phyloP scores from a whole-genome alignment of 2,888 invertebrate species.

The Drosophila conformis region DNA sequence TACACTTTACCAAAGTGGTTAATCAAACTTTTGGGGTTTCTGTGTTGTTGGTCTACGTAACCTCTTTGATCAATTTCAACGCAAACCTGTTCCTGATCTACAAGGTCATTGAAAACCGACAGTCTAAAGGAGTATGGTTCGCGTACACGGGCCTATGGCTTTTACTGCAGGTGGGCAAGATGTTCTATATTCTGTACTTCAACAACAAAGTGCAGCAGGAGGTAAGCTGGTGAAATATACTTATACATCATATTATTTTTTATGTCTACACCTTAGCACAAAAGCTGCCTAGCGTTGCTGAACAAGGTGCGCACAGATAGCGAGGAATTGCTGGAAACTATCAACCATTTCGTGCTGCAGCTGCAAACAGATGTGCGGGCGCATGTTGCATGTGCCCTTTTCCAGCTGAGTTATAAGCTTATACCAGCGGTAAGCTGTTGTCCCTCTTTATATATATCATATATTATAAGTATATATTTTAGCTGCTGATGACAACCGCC shows the following conservation, averaged over 20 bases:
- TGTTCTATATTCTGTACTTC: conserved; percentile 49
- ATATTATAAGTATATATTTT: background rate
- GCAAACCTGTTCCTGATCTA: conserved; percentile 55
- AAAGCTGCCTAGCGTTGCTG: conserved; percentile 40
- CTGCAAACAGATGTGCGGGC: conserved; percentile 47
- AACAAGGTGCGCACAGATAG: background rate
- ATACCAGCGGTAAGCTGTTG: conserved; percentile 48
- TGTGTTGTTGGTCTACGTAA: conserved; percentile 46
- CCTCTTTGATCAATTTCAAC: conserved; percentile 61
- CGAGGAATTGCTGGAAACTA: conserved; percentile 37
- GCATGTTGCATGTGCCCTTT: conserved; percentile 55
- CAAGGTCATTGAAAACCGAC: conserved; percentile 42
- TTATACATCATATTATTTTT: background rate
- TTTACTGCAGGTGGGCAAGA: conserved; percentile 49
- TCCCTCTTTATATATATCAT: background rate
- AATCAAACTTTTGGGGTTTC: conserved; percentile 51
- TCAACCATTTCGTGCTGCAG: conserved; percentile 57
- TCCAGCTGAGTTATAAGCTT: conserved; percentile 50
- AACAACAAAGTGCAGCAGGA: conserved; percentile 46
- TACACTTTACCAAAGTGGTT: conserved; percentile 44
- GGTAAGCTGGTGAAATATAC: conserved; percentile 16
- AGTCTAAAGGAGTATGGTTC: conserved; percentile 39
- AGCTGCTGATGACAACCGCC: conserved; percentile 60
- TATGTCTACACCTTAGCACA: conserved; percentile 29
- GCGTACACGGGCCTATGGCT: conserved; percentile 44